Base-by-base conservation (phyloP, 2,797 vertebrate genomes). In the Knipowitschia caucasica region DNA sequence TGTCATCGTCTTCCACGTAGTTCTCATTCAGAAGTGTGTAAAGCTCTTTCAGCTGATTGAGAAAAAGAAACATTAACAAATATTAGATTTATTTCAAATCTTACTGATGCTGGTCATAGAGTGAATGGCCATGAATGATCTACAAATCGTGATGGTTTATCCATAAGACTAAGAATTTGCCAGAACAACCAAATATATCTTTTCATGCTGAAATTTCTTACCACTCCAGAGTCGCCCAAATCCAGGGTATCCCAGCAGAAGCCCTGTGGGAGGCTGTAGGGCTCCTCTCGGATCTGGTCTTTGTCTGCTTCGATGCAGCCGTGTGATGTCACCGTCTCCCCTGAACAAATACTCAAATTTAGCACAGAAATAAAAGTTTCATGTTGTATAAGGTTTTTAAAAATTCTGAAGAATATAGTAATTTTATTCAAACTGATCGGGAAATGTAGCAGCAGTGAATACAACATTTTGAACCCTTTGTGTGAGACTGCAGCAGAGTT, bases 1-100 rank as follows among this genome's bases (percentile, higher is more conserved):
- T 99, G 89, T 99, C 97, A 0, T 99, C 96, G 4, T 99, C 96
- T 78, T 99, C 97, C 75, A 99, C 96, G 0, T 99, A 99, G 80
- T 99, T 98, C 86, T 99, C 97, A 0, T 99, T 99, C 62, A 99
- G 92, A 33, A 99, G 92, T 0, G 94, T 99, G 73, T 99, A 99
- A 4, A 99, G 91, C 81, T 99, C 97, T 57, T 99, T 99, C 21
- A 99, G 91, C 97, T 99, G 76, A 50, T 39, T 12, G 43, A 21
- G 59, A 27, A 44, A 25, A 49, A 1, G 1, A 1, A 53, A 4
- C 27, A 52, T n/a, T 20, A 2, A 17, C n/a, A n/a, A 6, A 53
- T 3, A 46, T 30, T 0, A 20, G n/a, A n/a, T n/a, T n/a, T n/a
- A n/a, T n/a, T n/a, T n/a, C n/a, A n/a, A n/a, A n/a, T n/a, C n/a